Conservation (phyloP, 2,888 invertebrate genomes). For the Tethea ocularis region DNA sequence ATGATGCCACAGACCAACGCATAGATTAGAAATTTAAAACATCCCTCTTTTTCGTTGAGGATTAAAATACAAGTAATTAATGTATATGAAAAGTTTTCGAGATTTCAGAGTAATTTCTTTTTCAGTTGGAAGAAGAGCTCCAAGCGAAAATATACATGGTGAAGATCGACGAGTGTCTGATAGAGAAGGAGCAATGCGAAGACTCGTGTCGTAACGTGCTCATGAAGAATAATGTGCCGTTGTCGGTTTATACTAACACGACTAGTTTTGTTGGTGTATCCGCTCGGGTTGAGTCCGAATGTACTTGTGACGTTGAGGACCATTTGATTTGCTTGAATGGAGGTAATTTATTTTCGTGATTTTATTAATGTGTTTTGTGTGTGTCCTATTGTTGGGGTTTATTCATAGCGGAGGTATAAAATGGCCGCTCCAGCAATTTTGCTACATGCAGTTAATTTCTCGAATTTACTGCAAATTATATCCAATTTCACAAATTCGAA, state of each 20-base stretch:
- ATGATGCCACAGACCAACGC: no score
- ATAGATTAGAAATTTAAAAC: no score
- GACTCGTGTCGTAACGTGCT: constrained; percentile 92
- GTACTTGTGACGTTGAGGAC: constrained; percentile 85
- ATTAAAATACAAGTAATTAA: no score
- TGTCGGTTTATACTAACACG: constrained; percentile 95
- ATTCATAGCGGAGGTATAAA: no score
- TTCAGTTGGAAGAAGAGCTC: constrained; percentile 87
- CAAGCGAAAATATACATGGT: constrained; percentile 92
- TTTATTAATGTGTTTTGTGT: neutral
- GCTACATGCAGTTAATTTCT: no score
- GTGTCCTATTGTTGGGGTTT: no score
- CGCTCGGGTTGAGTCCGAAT: constrained; percentile 91
- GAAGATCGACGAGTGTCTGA: constrained; percentile 95
- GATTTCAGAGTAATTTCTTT: constrained; percentile 2
- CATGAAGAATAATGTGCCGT: constrained; percentile 88
- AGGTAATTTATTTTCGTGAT: constrained; percentile 80
- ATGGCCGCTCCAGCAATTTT: no score
- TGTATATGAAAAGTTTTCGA: no score
- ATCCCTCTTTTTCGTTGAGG: no score
- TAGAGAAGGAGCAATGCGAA: constrained; percentile 88
- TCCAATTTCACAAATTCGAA: no score
- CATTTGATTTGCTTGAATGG: constrained; percentile 89
- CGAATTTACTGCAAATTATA: no score
- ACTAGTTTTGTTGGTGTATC: constrained; percentile 97